Percentiles rank a stretch among this genome's conserved stretches.
Conservation (phyloP, 1,140 invertebrate species). For the Bombus affinis region DNA sequence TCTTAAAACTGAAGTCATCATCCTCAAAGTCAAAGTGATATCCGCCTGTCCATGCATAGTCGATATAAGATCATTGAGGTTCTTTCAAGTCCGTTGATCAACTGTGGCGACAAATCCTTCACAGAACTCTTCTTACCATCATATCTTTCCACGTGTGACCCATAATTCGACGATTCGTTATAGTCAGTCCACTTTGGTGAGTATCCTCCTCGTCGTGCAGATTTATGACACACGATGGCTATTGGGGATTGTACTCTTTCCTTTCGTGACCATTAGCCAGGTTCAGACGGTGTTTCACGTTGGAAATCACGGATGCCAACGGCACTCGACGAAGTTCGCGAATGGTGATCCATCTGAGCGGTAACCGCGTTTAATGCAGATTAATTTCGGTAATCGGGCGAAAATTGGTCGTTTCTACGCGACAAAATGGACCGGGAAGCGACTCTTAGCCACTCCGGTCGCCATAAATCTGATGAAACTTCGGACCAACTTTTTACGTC, state of each 20-base stretch:
- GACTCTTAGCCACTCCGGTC: neutral
- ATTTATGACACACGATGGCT: conserved; percentile 9
- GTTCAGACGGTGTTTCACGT: neutral
- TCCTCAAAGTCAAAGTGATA: no score
- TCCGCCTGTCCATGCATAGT: neutral
- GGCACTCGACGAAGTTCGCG: neutral
- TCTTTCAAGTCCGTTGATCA: neutral
- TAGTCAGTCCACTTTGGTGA: neutral
- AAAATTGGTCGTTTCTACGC: conserved; percentile 16
- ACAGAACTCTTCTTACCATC: neutral
- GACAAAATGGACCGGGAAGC: conserved; percentile 5
- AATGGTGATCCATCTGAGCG: neutral
- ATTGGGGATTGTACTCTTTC: conserved; percentile 9
- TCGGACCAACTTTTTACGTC: neutral
- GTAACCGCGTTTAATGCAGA: conserved; percentile 15
- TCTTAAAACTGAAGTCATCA: neutral
- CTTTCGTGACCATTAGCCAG: neutral
- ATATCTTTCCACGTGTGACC: neutral
- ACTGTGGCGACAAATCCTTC: neutral
- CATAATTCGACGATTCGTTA: conserved; percentile 19
- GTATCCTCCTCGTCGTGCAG: neutral
- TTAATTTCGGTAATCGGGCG: conserved; percentile 17
- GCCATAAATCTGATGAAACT: conserved; percentile 10
- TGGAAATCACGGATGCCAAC: conserved; percentile 6
- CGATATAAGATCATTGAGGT: neutral